Evolutionary conservation across 2,888 invertebrate genomes (phyloP).

Genomic region (Seira ritae): DNA sequence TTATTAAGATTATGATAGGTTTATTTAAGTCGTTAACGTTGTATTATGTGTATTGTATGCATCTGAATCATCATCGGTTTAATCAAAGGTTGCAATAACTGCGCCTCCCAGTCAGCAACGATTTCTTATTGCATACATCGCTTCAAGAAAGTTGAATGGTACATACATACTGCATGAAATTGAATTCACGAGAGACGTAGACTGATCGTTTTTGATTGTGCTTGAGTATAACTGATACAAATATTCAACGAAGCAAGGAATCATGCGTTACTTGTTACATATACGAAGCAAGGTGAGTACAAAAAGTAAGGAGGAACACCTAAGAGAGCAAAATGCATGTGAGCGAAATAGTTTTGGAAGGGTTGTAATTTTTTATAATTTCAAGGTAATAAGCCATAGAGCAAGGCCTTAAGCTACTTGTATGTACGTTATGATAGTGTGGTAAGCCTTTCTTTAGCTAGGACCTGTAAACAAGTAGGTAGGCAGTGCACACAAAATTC

Average conservation of each 20-base stretch:
- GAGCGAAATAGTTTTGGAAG: conserved; percentile 50
- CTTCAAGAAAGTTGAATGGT: conserved; percentile 48
- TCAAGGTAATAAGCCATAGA: conserved; percentile 47
- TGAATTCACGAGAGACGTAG: background rate
- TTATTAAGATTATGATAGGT: too few species aligned
- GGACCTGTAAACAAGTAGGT: too few species aligned
- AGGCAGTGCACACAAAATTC: too few species aligned
- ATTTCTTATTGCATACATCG: conserved; percentile 36
- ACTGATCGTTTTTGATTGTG: conserved; percentile 5
- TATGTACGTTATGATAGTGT: background rate
- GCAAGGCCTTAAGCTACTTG: conserved; percentile 47
- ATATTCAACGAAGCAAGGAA: background rate
- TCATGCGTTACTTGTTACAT: background rate
- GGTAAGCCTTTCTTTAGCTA: conserved; percentile 18
- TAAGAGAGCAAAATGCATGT: background rate
- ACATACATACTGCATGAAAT: conserved; percentile 17
- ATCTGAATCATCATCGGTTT: conserved; percentile 60
- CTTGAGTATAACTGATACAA: conserved; percentile 14
- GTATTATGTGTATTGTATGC: conserved; percentile 29
- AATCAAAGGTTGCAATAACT: conserved; percentile 57
- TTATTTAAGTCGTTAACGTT: too few species aligned
- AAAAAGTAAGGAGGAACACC: too few species aligned
- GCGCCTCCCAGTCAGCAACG: conserved; percentile 51
- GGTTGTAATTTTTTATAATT: conserved; percentile 45
- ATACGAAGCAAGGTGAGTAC: too few species aligned